Base-by-base conservation (phyloP, 2,797 vertebrate genomes). In the Peromyscus nudipes region DNA sequence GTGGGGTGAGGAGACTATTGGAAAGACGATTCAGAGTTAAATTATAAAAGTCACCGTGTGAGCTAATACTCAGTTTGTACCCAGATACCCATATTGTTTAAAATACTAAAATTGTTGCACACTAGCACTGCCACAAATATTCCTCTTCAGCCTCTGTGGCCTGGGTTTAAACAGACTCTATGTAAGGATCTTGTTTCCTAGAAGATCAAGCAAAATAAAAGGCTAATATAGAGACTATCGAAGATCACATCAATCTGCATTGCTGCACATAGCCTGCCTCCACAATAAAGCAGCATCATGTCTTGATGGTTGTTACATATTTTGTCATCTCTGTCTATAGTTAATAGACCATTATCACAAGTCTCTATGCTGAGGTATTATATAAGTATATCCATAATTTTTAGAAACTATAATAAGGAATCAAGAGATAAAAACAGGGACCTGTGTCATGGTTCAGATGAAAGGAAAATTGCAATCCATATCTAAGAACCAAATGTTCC, bases 401-500 rank as follows among this genome's bases (percentile, higher is more conserved):
- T 49, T 83, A 64, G n/a, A 11, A 67, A 84, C 4, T 2, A 29
- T 43, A 67, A 27, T 34, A 49, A 55, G 34, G 9, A 86, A 89
- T 89, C 75, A 76, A 69, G 62, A 93, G 69, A 77, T 4, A 29
- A 75, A 7, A 84, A 25, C 69, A 43, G 65, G 31, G 55, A 81
- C 52, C 73, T 76, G 1, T 60, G 34, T 7, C 55, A 40, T 37
- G n/a, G 60, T n/a, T 79, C 71, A 64, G 34, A 57, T 64, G 52
- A 90, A 95, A 80, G 65, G 31, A 93, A 83, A 91, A 29, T 2
- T 83, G 21, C 69, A 57, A 95, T 67, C 57, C 27, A 2, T 89
- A 40, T 86, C 6, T 77, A 77, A 94, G 80, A 19, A 90, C 80
- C 40, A 95, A 27, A 57, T 81, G 67, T 96, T 95, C 80, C 57